Evolutionary conservation across 1,140 invertebrate genomes (phyloP).

Genomic region (Pseudomyrmex cubaensis): DNA sequence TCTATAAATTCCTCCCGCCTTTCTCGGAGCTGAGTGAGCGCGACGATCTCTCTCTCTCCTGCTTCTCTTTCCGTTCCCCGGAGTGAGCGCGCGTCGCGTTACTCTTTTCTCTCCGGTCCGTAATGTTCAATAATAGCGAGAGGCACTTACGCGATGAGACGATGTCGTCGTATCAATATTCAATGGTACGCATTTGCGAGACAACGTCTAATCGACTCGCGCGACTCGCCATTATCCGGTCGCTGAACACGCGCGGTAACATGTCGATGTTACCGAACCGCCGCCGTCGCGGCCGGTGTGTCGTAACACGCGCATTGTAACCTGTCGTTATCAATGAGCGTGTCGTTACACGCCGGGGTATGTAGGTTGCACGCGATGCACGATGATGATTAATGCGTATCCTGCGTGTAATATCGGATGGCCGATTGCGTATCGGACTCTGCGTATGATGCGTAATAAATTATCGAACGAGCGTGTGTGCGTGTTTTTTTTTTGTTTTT

Average conservation of each 20-base stretch:
- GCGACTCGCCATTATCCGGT: slow-evolving; percentile 19
- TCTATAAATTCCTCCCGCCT: slow-evolving; percentile 48
- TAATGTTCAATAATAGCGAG: not conserved
- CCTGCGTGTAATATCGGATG: slow-evolving; percentile 40
- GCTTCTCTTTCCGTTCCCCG: not conserved
- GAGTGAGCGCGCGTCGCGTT: too few species aligned
- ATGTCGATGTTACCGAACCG: slow-evolving; percentile 12
- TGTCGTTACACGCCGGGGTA: slow-evolving; percentile 20
- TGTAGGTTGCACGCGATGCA: slow-evolving; percentile 49
- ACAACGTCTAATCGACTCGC: slow-evolving; percentile 7
- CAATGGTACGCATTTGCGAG: not conserved
- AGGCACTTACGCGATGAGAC: not conserved
- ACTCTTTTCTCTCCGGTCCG: not conserved
- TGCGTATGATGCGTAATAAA: slow-evolving; percentile 31
- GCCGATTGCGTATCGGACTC: slow-evolving; percentile 18
- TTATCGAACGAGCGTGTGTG: not conserved
- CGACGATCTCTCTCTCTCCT: slow-evolving; percentile 34
- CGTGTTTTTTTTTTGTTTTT: too few species aligned
- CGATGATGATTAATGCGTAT: slow-evolving; percentile 56
- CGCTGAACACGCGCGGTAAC: slow-evolving; percentile 10
- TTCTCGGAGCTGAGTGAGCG: slow-evolving; percentile 25
- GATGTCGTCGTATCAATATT: slow-evolving; percentile 2
- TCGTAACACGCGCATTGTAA: slow-evolving; percentile 50
- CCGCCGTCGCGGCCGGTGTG: slow-evolving; percentile 5
- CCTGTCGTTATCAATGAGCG: slow-evolving; percentile 53